Conservation (phyloP, 1,140 invertebrate species). For the Agraylea sexmaculata region DNA sequence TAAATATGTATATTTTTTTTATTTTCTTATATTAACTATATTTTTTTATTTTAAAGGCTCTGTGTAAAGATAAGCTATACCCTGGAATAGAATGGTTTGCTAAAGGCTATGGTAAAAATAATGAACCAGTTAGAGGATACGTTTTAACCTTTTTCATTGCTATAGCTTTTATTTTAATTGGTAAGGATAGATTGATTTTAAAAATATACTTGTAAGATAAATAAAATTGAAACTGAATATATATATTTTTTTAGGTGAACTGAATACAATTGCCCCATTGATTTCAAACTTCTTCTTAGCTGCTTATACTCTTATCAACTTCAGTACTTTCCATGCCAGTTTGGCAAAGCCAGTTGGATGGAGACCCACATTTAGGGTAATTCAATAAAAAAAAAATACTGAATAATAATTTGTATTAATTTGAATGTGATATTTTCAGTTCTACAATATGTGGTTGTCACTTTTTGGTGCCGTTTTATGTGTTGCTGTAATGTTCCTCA, state of each 20-base stretch:
- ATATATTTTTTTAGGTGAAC: constrained; percentile 53
- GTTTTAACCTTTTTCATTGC: constrained; percentile 85
- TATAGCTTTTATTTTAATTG: constrained; percentile 74
- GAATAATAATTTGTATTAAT: constrained; percentile 8
- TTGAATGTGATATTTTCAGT: constrained; percentile 45
- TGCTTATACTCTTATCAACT: constrained; percentile 94
- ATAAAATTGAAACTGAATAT: background rate
- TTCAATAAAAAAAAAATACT: constrained; percentile 6
- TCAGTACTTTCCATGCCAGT: constrained; percentile 93
- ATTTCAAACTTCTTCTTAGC: constrained; percentile 98
- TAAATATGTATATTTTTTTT: background rate
- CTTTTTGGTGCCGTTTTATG: constrained; percentile 79
- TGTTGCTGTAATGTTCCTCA: constrained; percentile 90
- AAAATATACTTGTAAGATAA: no score
- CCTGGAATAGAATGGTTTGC: constrained; percentile 87
- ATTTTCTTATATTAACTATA: background rate
- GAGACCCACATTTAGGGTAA: constrained; percentile 77
- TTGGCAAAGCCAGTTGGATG: constrained; percentile 73
- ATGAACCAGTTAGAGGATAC: constrained; percentile 88
- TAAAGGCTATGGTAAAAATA: constrained; percentile 80
- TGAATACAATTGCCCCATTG: constrained; percentile 88
- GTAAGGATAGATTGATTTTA: no score
- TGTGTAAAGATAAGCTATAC: constrained; percentile 93
- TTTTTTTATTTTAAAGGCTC: constrained; percentile 43
- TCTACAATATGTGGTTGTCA: constrained; percentile 94